Evolutionary conservation across 2,113 vertebrate genomes (phyloP).

Genomic region (Megaleporinus macrocephalus): DNA sequence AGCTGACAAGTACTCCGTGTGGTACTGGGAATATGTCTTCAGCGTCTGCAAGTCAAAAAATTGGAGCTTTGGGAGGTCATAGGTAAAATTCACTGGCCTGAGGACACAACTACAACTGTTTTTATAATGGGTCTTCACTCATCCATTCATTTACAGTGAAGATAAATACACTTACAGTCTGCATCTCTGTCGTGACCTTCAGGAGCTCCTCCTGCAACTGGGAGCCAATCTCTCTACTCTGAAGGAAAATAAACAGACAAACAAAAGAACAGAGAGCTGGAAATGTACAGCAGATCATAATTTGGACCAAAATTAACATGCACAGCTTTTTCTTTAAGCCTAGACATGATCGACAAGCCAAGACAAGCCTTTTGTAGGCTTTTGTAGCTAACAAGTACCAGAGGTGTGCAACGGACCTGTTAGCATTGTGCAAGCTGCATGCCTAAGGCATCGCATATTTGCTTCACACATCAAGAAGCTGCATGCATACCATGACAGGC

Average conservation of each 20-base stretch:
- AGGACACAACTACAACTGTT: not conserved
- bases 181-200: slow-evolving; percentile 84
- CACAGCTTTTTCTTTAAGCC: too few relatives aligned
- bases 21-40: slow-evolving; percentile 86
- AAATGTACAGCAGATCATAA: not conserved
- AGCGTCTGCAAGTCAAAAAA: slow-evolving; percentile 74
- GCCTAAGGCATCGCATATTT: too few relatives aligned
- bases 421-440: too few relatives aligned
- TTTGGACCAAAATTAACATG: too few relatives aligned
- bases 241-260: slow-evolving; percentile 51
- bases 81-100: not conserved
- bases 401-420: too few relatives aligned
- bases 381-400: too few relatives aligned
- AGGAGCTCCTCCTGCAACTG: slow-evolving; percentile 87
- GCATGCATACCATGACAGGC: too few relatives aligned
- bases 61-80: not conserved
- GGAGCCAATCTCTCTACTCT: slow-evolving; percentile 86
- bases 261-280: not conserved
- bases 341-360: too few relatives aligned
- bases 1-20: slow-evolving; percentile 78
- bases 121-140: not conserved
- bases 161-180: slow-evolving; percentile 78
- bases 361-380: too few relatives aligned
- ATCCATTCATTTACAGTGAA: not conserved
- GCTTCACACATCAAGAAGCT: too few relatives aligned